Evolutionary conservation across 2,797 vertebrate species (phyloP), one percentile per base, ranked within the genome.

Genomic region (Falco rusticolus): DNA sequence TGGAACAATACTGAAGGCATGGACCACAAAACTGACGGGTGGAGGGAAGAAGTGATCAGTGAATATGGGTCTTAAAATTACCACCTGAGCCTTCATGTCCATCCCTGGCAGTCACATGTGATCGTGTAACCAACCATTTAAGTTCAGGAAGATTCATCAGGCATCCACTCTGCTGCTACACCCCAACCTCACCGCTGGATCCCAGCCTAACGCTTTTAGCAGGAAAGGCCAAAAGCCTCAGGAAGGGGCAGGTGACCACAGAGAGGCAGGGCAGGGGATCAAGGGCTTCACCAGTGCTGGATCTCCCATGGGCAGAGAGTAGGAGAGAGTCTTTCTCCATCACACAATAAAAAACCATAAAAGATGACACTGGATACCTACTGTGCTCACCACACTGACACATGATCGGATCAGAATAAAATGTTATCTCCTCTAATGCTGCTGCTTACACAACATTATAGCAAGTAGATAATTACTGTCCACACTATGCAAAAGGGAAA

Each of bases 251-350:
- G 26, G 7, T 29, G 47, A 65, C 14, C 77, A 22, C 45, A 24
- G 60, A 57, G 64, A 60, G 10, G 39, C 31, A 57, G 17, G 50
- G 31, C 72, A 39, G 39, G 34, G 65, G 41, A 72, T 18, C 22
- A 29, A 61, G 34, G 28, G 34, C 20, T 56, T 5, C 4, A 4
- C 13, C 8, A 39, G 28, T 3, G 28, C 48, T 43, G 34, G 34
- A 61, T 54, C 7, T 79, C 28, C 41, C 0, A 0, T 18, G 60
- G 72, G 41, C 53, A 68, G 31, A 1, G 0, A 33, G 25, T 18
- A 60, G 41, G 57, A 47, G 13, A 50, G 7, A 48, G 18, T 28
- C 20, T 31, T 47, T 31, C 29, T 66, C 47, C 56, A 45, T 18
- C 60, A 54, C 31, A 33, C n/a, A 39, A 17, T 3, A 4, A 28